Evolutionary conservation across 2,113 vertebrate species (phyloP).

Genomic region (Sapayoa aenigma): DNA sequence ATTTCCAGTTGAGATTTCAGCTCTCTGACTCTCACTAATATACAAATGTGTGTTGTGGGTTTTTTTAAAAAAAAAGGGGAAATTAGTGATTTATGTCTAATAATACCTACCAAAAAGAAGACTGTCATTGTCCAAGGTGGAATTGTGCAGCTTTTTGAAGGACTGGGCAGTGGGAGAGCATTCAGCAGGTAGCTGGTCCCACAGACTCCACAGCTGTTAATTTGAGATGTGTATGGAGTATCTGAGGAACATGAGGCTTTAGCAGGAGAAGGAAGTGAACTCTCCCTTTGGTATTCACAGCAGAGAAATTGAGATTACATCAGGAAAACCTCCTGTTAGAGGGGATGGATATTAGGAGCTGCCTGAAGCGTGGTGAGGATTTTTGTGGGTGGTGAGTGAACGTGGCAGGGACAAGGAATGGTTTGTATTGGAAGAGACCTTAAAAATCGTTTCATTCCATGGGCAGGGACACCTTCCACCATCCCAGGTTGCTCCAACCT

Average conservation of each 20-base stretch:
- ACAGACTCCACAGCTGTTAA: background rate
- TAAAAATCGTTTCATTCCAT: no score
- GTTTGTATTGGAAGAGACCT: no score
- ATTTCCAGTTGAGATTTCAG: background rate
- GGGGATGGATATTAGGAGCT: background rate
- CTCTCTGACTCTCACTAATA: background rate
- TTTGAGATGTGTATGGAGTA: background rate
- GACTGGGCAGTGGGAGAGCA: background rate
- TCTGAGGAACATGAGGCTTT: background rate
- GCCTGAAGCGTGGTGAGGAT: accelerated
- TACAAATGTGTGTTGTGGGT: background rate
- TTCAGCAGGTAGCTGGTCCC: background rate
- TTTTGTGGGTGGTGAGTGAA: background rate
- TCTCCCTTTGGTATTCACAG: background rate
- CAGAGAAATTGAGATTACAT: background rate
- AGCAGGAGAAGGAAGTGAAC: background rate
- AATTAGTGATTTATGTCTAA: background rate
- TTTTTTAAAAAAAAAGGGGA: background rate
- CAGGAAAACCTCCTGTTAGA: background rate
- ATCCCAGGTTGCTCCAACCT: background rate
- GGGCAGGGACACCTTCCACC: background rate
- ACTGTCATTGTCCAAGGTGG: background rate
- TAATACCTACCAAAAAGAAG: background rate
- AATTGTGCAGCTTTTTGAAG: background rate
- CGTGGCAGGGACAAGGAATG: no score